A percentile compares a stretch with the other conserved stretches of the same genome.
Conservation (phyloP, 1,140 invertebrate species). For the Drosophila sturtevanti region DNA sequence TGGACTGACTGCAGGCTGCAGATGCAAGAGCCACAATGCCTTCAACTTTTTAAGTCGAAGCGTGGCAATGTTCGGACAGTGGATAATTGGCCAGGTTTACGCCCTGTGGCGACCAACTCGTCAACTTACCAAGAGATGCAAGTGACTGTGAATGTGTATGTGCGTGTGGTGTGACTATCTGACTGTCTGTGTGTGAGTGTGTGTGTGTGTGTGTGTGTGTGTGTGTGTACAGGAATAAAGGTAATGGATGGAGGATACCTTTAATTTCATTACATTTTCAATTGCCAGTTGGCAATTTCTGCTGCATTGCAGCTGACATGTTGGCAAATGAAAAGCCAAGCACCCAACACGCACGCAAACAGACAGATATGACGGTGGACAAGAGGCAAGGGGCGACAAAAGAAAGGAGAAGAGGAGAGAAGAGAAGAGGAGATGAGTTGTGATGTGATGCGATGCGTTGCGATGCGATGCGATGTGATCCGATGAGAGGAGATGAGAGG, state of each 20-base stretch:
- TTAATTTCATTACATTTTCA: conserved; percentile 78
- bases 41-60: neutral
- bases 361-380: neutral
- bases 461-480: neutral
- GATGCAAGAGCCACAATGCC: neutral
- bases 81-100: conserved; percentile 7
- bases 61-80: neutral
- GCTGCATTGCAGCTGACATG: conserved; percentile 76
- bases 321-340: conserved; percentile 57
- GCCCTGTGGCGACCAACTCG: conserved; percentile 1
- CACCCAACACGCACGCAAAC: conserved; percentile 17
- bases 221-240: neutral
- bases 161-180: too few species aligned
- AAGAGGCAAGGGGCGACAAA: neutral
- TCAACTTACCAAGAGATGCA: conserved; percentile 7
- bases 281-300: conserved; percentile 62
- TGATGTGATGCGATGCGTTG: too few species aligned
- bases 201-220: neutral
- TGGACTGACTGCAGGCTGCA: neutral
- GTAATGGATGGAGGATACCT: conserved; percentile 43
- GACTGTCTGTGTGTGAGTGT: neutral
- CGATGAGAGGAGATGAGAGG: neutral
- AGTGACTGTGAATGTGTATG: neutral
- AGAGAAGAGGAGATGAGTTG: neutral
- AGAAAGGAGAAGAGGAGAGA: conserved; percentile 31